These are phyloP conservation scores for Perizoma flavofasciatum DNA, from an alignment of 2,888 invertebrate genomes.

Conservation along the genomic window DNA sequence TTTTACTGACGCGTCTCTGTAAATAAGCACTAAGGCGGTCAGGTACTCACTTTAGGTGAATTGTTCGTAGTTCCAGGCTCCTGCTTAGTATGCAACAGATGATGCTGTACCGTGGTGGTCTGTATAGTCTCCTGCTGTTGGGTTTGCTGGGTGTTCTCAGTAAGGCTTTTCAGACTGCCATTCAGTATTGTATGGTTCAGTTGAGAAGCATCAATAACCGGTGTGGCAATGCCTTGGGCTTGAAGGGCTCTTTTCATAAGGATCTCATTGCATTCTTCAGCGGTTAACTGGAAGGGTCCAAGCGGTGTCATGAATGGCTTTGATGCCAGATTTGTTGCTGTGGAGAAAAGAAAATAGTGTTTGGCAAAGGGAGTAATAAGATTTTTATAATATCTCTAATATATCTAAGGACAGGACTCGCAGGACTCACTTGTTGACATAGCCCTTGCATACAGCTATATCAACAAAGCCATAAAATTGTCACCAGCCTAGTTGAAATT, in stretches of 20 bases:
- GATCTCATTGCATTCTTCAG: slow-evolving; percentile 91
- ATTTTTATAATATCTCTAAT: not conserved
- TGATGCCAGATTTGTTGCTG: slow-evolving; percentile 72
- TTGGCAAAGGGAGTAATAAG: not conserved
- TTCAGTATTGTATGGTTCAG: slow-evolving; percentile 74
- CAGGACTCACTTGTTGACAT: too few species aligned
- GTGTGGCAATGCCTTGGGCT: slow-evolving; percentile 82
- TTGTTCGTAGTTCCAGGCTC: slow-evolving; percentile 85
- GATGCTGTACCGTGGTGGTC: slow-evolving; percentile 69
- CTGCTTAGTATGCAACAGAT: slow-evolving; percentile 81
- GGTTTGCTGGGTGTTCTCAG: slow-evolving; percentile 64
- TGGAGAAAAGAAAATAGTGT: not conserved
- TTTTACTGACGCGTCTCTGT: too few species aligned
- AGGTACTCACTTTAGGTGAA: slow-evolving; percentile 75
- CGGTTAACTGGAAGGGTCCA: slow-evolving; percentile 88
- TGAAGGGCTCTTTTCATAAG: slow-evolving; percentile 90
- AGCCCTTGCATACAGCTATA: too few species aligned
- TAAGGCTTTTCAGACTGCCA: slow-evolving; percentile 70
- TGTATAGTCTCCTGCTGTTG: slow-evolving; percentile 62
- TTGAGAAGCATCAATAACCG: slow-evolving; percentile 78
- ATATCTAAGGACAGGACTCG: too few species aligned
- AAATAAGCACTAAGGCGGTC: too few species aligned
- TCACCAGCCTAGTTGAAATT: too few species aligned
- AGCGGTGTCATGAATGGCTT: slow-evolving; percentile 89
- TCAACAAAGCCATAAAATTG: too few species aligned